These are phyloP conservation scores for Siphamia tubifer DNA, from an alignment of 2,113 vertebrate genomes.

Conservation along the genomic window DNA sequence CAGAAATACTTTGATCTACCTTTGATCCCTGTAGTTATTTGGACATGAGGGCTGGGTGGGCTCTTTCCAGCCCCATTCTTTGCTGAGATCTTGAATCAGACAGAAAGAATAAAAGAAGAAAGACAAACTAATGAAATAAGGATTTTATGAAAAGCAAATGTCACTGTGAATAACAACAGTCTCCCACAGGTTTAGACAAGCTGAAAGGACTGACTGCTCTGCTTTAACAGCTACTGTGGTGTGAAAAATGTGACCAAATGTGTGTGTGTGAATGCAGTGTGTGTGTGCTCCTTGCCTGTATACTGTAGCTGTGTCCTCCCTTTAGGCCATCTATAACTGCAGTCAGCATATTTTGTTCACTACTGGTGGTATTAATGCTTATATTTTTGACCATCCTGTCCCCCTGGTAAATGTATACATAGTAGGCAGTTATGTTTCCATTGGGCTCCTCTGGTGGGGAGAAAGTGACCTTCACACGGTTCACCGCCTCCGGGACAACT, in stretches of 20 bases:
- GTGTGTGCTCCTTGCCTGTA: slow-evolving; percentile 81
- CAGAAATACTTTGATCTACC: slow-evolving; percentile 73
- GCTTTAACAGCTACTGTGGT: neutral
- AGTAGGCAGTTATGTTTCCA: slow-evolving; percentile 91
- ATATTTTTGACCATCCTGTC: slow-evolving; percentile 81
- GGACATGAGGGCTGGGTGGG: slow-evolving; percentile 89
- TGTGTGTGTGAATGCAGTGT: neutral
- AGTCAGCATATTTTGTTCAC: slow-evolving; percentile 82
- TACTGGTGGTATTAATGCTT: slow-evolving; percentile 80
- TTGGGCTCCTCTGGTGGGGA: slow-evolving; percentile 89
- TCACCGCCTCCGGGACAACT: slow-evolving; percentile 89
- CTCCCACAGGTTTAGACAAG: neutral
- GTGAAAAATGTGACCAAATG: neutral
- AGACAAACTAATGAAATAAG: neutral
- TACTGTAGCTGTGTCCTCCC: slow-evolving; percentile 91
- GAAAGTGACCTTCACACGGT: slow-evolving; percentile 88
- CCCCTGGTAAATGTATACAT: slow-evolving; percentile 85
- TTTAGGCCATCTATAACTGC: slow-evolving; percentile 90
- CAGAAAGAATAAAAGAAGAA: neutral
- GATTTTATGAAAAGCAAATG: neutral
- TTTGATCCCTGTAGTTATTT: slow-evolving; percentile 92
- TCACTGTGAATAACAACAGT: neutral
- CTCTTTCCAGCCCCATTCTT: slow-evolving; percentile 91
- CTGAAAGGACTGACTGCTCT: neutral
- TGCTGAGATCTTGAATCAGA: slow-evolving; percentile 86